Evolutionary conservation across 2,797 vertebrate species (phyloP), one percentile per base, ranked within the genome.

Genomic region (Botia almorhae): DNA sequence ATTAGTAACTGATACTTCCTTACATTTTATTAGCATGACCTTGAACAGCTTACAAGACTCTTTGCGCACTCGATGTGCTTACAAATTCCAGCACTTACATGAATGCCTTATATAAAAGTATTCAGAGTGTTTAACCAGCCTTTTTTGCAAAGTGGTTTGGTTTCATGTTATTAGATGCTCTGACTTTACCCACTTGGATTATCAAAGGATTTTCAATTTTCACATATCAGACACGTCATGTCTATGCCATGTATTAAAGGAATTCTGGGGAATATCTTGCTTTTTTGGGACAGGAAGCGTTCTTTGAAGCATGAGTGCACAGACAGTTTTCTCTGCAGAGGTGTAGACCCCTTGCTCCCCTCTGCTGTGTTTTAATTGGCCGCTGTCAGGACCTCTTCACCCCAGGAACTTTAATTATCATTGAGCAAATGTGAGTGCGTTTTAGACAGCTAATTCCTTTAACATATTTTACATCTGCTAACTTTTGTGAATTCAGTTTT

Each of bases 281-380:
- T n/a, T 51, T 50, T 55, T 26, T 46, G 13, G 36, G 4, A 17
- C 19, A 69, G 21, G 21, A 69, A 53, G 13, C 8, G 14, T 33
- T 51, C 23, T 8, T 46, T 70, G 16, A 67, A 12, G 12, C 2
- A 26, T 67, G 63, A 78, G 70, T 55, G 26, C 12, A 13, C 58
- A 46, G 56, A 78, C 46, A 65, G 73, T 21, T 55, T 23, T 3
- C n/a, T 12, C 23, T 78, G 17, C 51, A 46, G 29, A 46, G 39
- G 50, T 67, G 51, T 21, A 67, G 29, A 19, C 55, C 80, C 68
- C 26, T 7, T 14, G 64, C 50, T 80, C 19, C 69, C 64, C 73
- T 26, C 12, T 23, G 58, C 81, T 78, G 64, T 1, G 7, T 69
- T 82, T 82, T 83, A 85, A 83, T 78, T 78, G 78, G 77, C 69